Conservation (phyloP, 1,140 invertebrate species). For the Drosophila teissieri region DNA sequence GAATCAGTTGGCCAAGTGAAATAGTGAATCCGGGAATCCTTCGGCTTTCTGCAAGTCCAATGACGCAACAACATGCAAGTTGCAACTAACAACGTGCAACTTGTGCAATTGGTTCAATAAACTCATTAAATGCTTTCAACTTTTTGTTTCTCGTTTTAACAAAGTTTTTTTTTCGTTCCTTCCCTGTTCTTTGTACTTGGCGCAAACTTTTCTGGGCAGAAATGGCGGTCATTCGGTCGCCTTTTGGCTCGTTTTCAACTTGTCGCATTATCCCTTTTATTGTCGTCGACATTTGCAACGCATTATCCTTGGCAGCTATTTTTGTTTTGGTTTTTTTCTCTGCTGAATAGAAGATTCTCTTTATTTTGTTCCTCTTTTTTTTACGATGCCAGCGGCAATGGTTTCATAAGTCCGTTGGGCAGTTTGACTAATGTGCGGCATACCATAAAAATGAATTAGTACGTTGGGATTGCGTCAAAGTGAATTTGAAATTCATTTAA, state of each 20-base stretch:
- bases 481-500: background rate
- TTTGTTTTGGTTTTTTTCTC: constrained; percentile 14
- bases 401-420: constrained; percentile 27
- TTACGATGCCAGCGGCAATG: background rate
- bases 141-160: constrained; percentile 35
- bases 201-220: constrained; percentile 55
- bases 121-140: constrained; percentile 77
- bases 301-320: constrained; percentile 63
- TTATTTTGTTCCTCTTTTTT: constrained; percentile 6
- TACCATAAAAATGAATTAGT: constrained; percentile 9
- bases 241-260: constrained; percentile 70
- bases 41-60: constrained; percentile 35
- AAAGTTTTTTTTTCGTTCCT: constrained; percentile 9
- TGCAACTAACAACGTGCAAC: constrained; percentile 34
- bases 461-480: background rate
- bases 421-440: constrained; percentile 31
- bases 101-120: constrained; percentile 79
- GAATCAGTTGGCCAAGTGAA: constrained; percentile 20
- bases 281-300: constrained; percentile 68
- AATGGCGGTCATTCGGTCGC: constrained; percentile 72
- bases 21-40: background rate
- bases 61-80: constrained; percentile 51
- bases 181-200: constrained; percentile 11
- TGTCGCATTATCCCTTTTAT: constrained; percentile 80
- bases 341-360: background rate